These are phyloP conservation scores for Aquatica leii DNA, from an alignment of 2,888 invertebrate genomes.

Conservation along the genomic window DNA sequence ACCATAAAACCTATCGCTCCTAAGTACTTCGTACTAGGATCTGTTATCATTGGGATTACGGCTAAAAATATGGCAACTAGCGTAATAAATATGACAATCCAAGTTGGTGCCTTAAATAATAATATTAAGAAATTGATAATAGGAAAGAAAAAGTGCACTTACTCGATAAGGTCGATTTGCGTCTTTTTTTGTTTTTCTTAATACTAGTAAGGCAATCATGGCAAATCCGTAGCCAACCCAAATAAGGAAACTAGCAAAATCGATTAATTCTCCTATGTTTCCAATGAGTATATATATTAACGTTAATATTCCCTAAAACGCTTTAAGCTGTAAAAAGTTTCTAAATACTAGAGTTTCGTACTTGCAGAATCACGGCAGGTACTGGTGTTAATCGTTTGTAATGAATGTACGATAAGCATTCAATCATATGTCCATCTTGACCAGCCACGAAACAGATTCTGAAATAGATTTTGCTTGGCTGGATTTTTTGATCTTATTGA, in stretches of 20 bases:
- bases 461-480: slow-evolving; percentile 42
- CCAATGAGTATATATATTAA: slow-evolving; percentile 76
- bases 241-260: slow-evolving; percentile 86
- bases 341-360: slow-evolving; percentile 50
- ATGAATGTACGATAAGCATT: slow-evolving; percentile 82
- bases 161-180: slow-evolving; percentile 76
- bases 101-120: slow-evolving; percentile 67
- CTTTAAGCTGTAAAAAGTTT: slow-evolving; percentile 20
- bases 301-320: slow-evolving; percentile 71
- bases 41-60: slow-evolving; percentile 75
- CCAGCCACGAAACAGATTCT: slow-evolving; percentile 86
- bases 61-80: slow-evolving; percentile 76
- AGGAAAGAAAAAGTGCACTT: too few relatives aligned
- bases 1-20: slow-evolving; percentile 77
- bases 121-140: neutral
- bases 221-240: slow-evolving; percentile 89
- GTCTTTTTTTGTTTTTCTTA: slow-evolving; percentile 74
- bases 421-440: slow-evolving; percentile 81
- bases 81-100: slow-evolving; percentile 77
- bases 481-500: neutral
- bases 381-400: slow-evolving; percentile 77
- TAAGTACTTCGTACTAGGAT: slow-evolving; percentile 80
- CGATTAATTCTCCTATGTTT: slow-evolving; percentile 78
- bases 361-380: slow-evolving; percentile 84
- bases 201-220: slow-evolving; percentile 78